Conservation (phyloP, 2,797 vertebrate genomes). For the Cryptoprocta ferox region DNA sequence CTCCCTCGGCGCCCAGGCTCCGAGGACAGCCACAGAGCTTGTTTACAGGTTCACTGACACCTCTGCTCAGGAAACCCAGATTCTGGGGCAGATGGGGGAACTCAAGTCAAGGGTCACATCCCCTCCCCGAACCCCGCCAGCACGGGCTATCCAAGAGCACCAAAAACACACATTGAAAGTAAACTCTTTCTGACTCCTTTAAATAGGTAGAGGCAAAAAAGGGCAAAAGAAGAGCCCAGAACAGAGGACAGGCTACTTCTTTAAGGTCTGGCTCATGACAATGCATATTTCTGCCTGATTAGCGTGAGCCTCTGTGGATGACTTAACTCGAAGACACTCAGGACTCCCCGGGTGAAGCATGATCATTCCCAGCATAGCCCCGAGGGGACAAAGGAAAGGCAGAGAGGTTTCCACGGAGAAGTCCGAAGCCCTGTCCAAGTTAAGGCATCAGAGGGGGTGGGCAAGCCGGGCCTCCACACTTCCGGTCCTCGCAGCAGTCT, state of each 20-base stretch:
- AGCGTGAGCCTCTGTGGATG: not conserved
- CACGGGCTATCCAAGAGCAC: not conserved
- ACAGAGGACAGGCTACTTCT: not conserved
- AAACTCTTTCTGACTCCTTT: not conserved
- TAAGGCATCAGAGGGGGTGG: not conserved
- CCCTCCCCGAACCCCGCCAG: not conserved
- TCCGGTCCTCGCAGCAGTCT: not conserved
- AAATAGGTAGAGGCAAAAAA: not conserved
- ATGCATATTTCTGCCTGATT: conserved; percentile 14
- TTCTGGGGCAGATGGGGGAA: not conserved
- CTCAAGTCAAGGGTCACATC: not conserved
- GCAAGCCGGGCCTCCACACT: not conserved
- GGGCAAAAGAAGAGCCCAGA: not conserved
- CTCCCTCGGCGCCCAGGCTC: not conserved
- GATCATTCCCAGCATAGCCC: not conserved
- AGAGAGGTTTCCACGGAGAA: not conserved
- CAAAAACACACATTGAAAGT: not conserved
- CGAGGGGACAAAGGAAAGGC: not conserved
- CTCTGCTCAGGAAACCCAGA: not conserved
- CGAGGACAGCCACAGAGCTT: not conserved
- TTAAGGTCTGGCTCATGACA: conserved; percentile 8
- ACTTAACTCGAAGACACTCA: conserved; percentile 19
- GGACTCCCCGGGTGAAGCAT: not conserved
- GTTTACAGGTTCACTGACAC: not conserved
- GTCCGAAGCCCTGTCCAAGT: not conserved